Base-by-base conservation (phyloP, 2,797 vertebrate genomes). In the Sebastes trivittatus region DNA sequence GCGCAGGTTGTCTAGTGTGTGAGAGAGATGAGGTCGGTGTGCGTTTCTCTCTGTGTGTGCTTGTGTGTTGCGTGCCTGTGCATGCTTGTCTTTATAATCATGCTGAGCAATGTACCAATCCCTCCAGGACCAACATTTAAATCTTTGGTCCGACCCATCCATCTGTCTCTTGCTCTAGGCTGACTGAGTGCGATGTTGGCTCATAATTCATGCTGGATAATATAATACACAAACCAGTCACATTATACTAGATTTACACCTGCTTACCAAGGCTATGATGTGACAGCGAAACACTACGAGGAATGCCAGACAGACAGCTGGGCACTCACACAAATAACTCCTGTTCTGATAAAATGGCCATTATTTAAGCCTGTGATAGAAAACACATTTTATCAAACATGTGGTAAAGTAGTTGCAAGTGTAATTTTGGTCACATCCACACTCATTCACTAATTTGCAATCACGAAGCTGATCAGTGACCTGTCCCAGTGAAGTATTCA, bases 91-190 rank as follows among this genome's bases (percentile, higher is more conserved):
- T 78, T 63, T 77, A 60, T 63, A 77, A 80, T 54, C 73, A 75
- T 71, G 72, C 61, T 70, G 80, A 85, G 69, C 18, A 82, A 72
- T 83, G 72, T 46, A 63, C 27, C 52, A 20, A 18, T 62, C 59
- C 63, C 42, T 79, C 27, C 20, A 59, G 63, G 38, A 84, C 58
- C 62, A 79, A 52, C 64, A 86, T 86, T 86, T 77, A 61, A 86
- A 88, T 87, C 71, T 71, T 58, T 66, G 65, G 46, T 77, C 62
- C 75, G 76, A 85, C 66, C 63, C 71, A 76, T 82, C 80, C 67
- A 71, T 89, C 78, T 77, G 42, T 72, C 61, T 75, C 38, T 72
- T 42, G 38, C 80, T 64, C 60, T 36, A 36, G 64, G 55, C 71
- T 84, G 71, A 71, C 75, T 79, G 56, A 70, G 36, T 72, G 16